phyloP scores from a whole-genome alignment of 2,888 invertebrate species.

The Drepanosiphum platanoidis region DNA sequence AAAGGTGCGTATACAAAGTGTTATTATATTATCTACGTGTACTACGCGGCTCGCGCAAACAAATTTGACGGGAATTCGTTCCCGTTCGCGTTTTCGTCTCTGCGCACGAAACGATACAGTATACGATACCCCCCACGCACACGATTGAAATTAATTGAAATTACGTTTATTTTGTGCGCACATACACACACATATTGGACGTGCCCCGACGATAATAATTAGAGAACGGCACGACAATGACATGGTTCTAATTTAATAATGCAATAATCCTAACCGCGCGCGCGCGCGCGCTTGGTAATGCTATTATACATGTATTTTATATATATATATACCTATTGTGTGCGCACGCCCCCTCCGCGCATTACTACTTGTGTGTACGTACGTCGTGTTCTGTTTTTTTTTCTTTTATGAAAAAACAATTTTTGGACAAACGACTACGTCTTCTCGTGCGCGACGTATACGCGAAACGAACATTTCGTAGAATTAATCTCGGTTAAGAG shows the following conservation, averaged over 20 bases:
- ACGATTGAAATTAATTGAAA: slow-evolving; percentile 46
- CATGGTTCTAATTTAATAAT: slow-evolving; percentile 49
- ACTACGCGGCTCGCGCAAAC: too few relatives aligned
- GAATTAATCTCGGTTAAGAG: slow-evolving; percentile 14
- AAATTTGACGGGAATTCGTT: neutral
- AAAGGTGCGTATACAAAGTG: too few relatives aligned
- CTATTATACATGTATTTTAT: neutral
- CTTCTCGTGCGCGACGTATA: neutral
- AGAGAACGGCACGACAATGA: slow-evolving; percentile 45
- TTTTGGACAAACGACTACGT: slow-evolving; percentile 9
- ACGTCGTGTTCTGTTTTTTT: too few relatives aligned
- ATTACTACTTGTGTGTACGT: too few relatives aligned
- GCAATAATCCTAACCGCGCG: neutral
- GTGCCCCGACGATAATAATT: slow-evolving; percentile 39
- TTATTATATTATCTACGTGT: too few relatives aligned
- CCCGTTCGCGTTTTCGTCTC: neutral
- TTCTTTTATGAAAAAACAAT: slow-evolving; percentile 11
- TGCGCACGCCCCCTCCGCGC: too few relatives aligned
- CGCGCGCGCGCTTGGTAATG: neutral
- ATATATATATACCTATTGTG: too few relatives aligned
- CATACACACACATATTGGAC: neutral
- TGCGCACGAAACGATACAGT: neutral
- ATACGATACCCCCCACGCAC: too few relatives aligned
- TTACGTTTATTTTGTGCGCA: neutral
- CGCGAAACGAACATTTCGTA: slow-evolving; percentile 12